These are phyloP conservation scores for Pardalotus punctatus DNA, from an alignment of 2,113 vertebrate species.

Conservation along the genomic window DNA sequence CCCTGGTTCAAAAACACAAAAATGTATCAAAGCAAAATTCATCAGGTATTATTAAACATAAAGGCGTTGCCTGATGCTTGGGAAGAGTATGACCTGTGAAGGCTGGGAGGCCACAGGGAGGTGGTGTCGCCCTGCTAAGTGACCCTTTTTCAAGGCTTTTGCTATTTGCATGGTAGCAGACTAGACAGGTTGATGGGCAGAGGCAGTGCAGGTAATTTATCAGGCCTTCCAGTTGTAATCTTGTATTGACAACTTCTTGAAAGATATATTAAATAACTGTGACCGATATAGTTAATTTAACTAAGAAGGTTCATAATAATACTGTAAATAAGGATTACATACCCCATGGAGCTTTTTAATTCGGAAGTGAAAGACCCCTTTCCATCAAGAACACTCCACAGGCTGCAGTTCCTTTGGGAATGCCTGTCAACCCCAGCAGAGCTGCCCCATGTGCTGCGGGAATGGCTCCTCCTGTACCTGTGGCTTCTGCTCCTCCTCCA, in stretches of 20 bases:
- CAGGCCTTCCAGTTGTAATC: not conserved
- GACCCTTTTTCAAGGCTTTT: not conserved
- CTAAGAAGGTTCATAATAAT: not conserved
- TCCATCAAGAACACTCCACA: accelerated
- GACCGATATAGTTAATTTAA: not conserved
- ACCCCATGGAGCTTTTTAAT: not conserved
- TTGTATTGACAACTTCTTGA: not conserved
- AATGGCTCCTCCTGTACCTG: not conserved
- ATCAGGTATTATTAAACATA: not conserved
- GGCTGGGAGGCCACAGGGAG: not conserved
- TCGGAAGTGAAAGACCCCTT: not conserved
- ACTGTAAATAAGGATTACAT: not conserved
- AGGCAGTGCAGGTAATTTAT: not conserved
- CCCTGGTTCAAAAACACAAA: not conserved
- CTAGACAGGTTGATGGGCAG: not conserved
- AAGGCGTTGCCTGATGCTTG: not conserved
- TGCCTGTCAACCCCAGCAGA: accelerated
- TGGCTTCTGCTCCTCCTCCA: not conserved
- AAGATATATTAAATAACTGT: not conserved
- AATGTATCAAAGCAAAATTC: not conserved
- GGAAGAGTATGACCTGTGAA: not conserved
- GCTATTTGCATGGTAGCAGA: not conserved
- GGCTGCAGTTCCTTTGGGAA: not conserved
- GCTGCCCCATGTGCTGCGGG: accelerated
- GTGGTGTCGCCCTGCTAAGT: not conserved